Conservation (phyloP, 1,140 invertebrate species). For the Rhyzopertha dominica region DNA sequence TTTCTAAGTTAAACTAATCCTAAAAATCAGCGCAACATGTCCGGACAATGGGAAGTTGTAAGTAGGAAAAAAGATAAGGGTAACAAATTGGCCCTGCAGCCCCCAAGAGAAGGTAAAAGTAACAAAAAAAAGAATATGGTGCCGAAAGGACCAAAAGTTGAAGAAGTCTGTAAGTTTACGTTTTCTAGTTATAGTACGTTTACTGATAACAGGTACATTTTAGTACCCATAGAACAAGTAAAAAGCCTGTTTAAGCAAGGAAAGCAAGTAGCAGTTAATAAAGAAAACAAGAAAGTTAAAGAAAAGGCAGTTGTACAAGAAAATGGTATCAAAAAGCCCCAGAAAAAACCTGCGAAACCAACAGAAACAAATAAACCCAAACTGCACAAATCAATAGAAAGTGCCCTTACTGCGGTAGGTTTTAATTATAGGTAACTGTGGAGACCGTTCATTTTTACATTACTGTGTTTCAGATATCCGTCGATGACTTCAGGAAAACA, state of each 20-base stretch:
- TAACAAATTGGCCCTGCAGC: constrained; percentile 33
- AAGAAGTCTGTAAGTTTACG: constrained; percentile 57
- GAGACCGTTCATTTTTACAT: constrained; percentile 8
- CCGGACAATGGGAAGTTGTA: constrained; percentile 73
- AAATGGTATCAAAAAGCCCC: constrained; percentile 34
- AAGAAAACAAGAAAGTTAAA: constrained; percentile 45
- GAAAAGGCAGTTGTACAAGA: constrained; percentile 43
- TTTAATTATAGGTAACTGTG: constrained; percentile 7
- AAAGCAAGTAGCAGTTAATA: too few species aligned
- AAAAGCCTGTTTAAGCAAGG: constrained; percentile 31
- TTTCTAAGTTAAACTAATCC: constrained; percentile 11
- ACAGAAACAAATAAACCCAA: constrained; percentile 52
- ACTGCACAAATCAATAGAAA: constrained; percentile 61
- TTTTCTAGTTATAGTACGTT: constrained; percentile 8
- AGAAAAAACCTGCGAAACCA: constrained; percentile 50
- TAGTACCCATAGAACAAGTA: constrained; percentile 39
- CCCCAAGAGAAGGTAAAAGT: constrained; percentile 48
- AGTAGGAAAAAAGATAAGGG: constrained; percentile 65
- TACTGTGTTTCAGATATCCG: constrained; percentile 52
- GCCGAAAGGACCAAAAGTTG: constrained; percentile 54
- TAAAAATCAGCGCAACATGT: constrained; percentile 55
- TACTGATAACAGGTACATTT: constrained; percentile 26
- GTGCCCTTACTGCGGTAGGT: constrained; percentile 57
- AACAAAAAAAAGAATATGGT: constrained; percentile 56
- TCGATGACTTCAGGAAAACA: constrained; percentile 50